Evolutionary conservation across 35 echinoderm and acorn worm genomes (phyloP).

Genomic region (Patiria miniata): DNA sequence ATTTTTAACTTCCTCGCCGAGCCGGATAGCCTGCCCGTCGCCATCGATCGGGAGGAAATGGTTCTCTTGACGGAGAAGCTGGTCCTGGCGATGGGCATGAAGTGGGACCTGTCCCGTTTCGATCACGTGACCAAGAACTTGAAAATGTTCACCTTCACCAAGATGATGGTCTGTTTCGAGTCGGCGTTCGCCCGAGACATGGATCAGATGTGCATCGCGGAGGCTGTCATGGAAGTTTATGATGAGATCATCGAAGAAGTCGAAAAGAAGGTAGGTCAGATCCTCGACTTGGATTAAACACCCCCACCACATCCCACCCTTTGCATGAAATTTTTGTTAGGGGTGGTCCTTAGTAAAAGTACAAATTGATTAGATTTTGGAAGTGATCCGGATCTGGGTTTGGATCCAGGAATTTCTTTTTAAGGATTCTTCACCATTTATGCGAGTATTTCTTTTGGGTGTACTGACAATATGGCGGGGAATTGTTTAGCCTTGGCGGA

Average conservation of each 20-base stretch:
- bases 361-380: no score
- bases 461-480: no score
- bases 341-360: no score
- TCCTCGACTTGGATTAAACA: no score
- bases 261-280: conserved; percentile 78
- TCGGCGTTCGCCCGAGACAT: conserved; percentile 23
- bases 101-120: conserved; percentile 36
- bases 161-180: conserved; percentile 47
- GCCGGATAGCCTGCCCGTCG: conserved; percentile 35
- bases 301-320: background rate
- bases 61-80: conserved; percentile 60
- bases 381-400: no score
- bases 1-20: conserved; percentile 72
- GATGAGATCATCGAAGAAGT: conserved; percentile 64
- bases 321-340: background rate
- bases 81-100: conserved; percentile 55
- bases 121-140: conserved; percentile 25
- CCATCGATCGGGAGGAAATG: conserved; percentile 48
- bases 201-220: conserved; percentile 46
- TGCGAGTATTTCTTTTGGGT: no score
- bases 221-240: conserved; percentile 52
- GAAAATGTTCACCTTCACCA: conserved; percentile 30
- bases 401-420: no score
- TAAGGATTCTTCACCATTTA: no score
- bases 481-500: no score